Evolutionary conservation across 2,888 invertebrate species (phyloP), one percentile per base, ranked within the genome.

Genomic region (Dryococelus australis): DNA sequence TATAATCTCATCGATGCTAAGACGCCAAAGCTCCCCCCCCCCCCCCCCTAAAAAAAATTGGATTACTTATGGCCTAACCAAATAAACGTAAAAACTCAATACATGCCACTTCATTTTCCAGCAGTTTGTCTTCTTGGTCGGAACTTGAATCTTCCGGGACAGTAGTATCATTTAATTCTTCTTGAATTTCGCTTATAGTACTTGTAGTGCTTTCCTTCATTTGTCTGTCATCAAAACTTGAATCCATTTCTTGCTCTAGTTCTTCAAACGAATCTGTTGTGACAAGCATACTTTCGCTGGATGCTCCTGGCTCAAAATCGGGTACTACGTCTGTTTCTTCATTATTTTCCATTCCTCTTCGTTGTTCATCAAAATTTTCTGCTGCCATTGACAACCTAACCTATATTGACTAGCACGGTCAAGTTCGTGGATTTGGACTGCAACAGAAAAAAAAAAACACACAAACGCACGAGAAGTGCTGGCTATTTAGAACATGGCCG

Each of bases 181-280:
- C 94, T 90, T 94, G 94, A 89, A 95, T 94, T 90, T 94, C 94
- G 90, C 92, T 93, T 87, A 95, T 95, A 85, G 94, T 94, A 90
- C 94, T 94, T n/a, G 92, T 93, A 89, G 93, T 94, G 53, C 93
- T 93, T 86, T 93, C 93, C 89, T 95, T 93, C 88, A 93, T 93
- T 89, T 92, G 92, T 88, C 93, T 92, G 12, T 95, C 95, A 90
- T 94, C 94, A 86, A 95, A 93, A 90, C 94, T 94, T 16, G 94
- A 94, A 90, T 94, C 95, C 94, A 96, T 95, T 91, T 95, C 95
- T 87, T 93, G 93, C 83, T 95, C 95, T 90, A 96, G 95, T 90
- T 96, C 95, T 89, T 96, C 96, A 90, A 95, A 95, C 28, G 95
- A 95, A 91, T 96, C 96, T 12, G 95, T 95, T 0, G 96, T 95